phyloP scores from a whole-genome alignment of 2,113 vertebrate species.

The Xenopus laevis region DNA sequence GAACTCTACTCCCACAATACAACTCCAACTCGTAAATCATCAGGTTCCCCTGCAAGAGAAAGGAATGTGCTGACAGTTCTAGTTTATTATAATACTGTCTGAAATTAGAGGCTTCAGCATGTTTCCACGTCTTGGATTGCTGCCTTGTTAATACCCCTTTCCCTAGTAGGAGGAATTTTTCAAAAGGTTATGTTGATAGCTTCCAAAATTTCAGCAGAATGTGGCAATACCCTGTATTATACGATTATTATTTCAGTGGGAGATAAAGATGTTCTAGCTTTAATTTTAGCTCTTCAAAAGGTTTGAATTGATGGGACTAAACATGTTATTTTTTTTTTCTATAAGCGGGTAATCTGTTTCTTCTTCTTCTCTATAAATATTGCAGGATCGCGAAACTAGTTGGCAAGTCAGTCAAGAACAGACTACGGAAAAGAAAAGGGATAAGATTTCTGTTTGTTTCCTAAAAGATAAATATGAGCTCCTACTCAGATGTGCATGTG shows the following conservation, averaged over 20 bases:
- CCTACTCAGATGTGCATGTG: too few relatives aligned
- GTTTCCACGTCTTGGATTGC: conserved; percentile 2
- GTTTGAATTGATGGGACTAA: neutral
- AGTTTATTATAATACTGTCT: conserved; percentile 5
- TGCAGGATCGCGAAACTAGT: neutral
- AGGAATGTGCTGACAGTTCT: conserved; percentile 25
- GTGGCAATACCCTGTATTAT: neutral
- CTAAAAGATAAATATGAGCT: too few relatives aligned
- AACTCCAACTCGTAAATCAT: neutral
- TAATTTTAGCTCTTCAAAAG: neutral
- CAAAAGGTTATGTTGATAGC: neutral
- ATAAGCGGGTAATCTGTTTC: neutral
- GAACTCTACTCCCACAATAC: neutral
- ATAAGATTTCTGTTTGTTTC: too few relatives aligned
- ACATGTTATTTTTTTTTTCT: neutral
- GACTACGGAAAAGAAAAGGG: too few relatives aligned
- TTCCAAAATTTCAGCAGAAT: neutral
- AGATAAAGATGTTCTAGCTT: neutral
- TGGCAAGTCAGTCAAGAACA: too few relatives aligned
- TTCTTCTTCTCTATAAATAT: neutral
- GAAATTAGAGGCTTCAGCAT: conserved; percentile 7
- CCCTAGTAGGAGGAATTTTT: neutral
- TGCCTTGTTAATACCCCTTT: conserved; percentile 18
- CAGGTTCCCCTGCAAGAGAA: neutral
- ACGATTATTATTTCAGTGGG: conserved; percentile 5